phyloP scores from a whole-genome alignment of 1,140 invertebrate species.

The Ceratosolen solmsi region DNA sequence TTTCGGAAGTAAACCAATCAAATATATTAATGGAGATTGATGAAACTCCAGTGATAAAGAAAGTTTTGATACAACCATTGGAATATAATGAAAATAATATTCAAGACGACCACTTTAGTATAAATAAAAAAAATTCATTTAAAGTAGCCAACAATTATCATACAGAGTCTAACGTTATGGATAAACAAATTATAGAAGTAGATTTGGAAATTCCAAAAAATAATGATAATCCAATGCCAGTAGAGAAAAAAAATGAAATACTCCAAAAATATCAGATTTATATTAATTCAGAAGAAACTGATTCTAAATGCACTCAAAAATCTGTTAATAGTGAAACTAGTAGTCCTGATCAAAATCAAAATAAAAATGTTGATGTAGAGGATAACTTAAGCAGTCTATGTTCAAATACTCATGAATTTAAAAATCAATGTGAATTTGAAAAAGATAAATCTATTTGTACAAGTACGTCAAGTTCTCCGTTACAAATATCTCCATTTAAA shows the following conservation, averaged over 20 bases:
- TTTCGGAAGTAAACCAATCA: slow-evolving; percentile 5
- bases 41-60: neutral
- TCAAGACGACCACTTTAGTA: neutral
- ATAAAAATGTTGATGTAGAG: neutral
- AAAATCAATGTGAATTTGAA: neutral
- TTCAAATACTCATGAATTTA: neutral
- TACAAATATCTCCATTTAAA: slow-evolving; percentile 23
- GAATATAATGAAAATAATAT: neutral
- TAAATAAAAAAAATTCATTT: neutral
- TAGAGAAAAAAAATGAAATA: neutral
- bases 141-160: neutral
- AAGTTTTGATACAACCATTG: neutral
- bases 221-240: neutral
- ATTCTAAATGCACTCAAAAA: neutral
- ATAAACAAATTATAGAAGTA: neutral
- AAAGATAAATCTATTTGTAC: neutral
- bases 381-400: slow-evolving; percentile 19
- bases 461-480: slow-evolving; percentile 20
- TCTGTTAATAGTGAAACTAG: neutral
- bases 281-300: slow-evolving; percentile 19
- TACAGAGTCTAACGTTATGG: neutral
- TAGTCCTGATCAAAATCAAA: neutral
- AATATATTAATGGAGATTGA: slow-evolving; percentile 31
- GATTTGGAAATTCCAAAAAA: neutral
- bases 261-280: neutral